A percentile compares a stretch with the other conserved stretches of the same genome.
Conservation (phyloP, 2,888 invertebrate genomes). For the Antheraea yamamai region DNA sequence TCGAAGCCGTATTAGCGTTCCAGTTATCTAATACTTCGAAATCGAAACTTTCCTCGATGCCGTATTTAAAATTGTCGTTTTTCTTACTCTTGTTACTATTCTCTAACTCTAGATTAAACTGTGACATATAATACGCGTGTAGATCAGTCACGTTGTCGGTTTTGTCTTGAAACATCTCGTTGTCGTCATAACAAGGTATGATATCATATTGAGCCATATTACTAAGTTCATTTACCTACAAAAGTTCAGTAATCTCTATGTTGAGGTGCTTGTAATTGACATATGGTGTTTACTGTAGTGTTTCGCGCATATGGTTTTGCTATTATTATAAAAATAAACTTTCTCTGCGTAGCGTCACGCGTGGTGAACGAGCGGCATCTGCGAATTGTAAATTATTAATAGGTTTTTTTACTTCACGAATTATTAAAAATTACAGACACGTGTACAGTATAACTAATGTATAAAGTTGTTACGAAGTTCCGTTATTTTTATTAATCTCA, state of each 20-base stretch:
- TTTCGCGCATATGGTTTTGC: constrained; percentile 74
- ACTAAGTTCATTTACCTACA: constrained; percentile 71
- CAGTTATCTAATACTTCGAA: constrained; percentile 69
- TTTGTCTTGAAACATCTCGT: constrained; percentile 64
- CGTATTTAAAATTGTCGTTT: constrained; percentile 65
- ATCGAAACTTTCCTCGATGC: constrained; percentile 72
- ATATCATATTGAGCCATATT: constrained; percentile 73
- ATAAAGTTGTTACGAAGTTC: background rate
- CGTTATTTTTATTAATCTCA: background rate
- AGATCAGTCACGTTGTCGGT: constrained; percentile 68
- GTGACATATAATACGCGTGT: constrained; percentile 77
- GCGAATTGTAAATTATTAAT: constrained; percentile 76
- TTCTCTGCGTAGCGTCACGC: constrained; percentile 73
- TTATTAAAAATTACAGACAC: constrained; percentile 65
- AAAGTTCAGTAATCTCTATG: constrained; percentile 72
- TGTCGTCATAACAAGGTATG: constrained; percentile 66
- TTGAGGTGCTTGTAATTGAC: constrained; percentile 63
- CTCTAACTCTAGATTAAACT: constrained; percentile 77
- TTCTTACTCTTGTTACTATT: constrained; percentile 62
- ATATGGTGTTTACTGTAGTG: constrained; percentile 66
- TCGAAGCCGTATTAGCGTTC: constrained; percentile 44
- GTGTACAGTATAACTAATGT: constrained; percentile 46
- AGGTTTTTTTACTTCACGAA: constrained; percentile 44
- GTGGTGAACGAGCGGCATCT: constrained; percentile 67
- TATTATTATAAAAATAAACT: constrained; percentile 82